A percentile compares a stretch with the other conserved stretches of the same genome.
Conservation (phyloP, 2,113 vertebrate species). For the Gymnarchus niloticus region DNA sequence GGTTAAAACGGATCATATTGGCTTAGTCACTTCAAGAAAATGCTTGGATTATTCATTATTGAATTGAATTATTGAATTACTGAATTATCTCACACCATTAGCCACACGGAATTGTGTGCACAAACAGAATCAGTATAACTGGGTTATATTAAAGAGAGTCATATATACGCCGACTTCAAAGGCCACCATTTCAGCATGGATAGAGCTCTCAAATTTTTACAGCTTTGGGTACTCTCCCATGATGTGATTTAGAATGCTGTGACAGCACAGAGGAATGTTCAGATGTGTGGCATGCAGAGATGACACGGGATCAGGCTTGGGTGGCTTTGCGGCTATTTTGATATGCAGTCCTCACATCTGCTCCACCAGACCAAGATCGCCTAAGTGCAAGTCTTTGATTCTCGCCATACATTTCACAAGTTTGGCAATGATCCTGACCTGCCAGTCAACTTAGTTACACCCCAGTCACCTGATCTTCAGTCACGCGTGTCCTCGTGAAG, state of each 20-base stretch:
- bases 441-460: neutral
- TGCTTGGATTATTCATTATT: neutral
- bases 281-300: slow-evolving; percentile 5
- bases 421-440: neutral
- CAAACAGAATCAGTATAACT: neutral
- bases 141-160: neutral
- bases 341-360: neutral
- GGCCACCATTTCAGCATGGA: neutral
- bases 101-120: neutral
- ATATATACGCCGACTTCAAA: neutral
- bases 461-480: neutral
- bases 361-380: neutral
- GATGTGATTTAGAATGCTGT: neutral
- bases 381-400: neutral
- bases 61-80: too few relatives aligned
- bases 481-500: neutral
- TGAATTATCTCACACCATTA: neutral
- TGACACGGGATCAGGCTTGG: neutral
- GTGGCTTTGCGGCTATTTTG: neutral
- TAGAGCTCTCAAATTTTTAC: slow-evolving; percentile 19
- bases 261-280: neutral
- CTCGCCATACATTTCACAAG: neutral
- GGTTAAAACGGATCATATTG: neutral
- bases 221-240: neutral
- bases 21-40: neutral